phyloP scores from a whole-genome alignment of 2,113 vertebrate genomes.

The Pteruthius melanotis region DNA sequence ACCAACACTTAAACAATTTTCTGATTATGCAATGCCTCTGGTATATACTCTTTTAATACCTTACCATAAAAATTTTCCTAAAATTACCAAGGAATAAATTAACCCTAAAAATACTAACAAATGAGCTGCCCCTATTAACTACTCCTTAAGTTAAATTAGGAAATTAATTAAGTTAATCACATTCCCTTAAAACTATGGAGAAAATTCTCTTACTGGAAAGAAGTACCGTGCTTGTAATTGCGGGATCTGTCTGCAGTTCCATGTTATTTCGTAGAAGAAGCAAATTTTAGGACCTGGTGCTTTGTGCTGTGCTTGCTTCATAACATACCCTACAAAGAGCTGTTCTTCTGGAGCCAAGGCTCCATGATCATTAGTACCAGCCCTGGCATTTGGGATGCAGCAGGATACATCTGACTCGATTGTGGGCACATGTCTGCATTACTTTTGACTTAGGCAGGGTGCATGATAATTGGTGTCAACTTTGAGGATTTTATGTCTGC shows the following conservation, averaged over 20 bases:
- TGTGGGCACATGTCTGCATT: background rate
- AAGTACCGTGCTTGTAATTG: background rate
- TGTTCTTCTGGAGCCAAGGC: background rate
- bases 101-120: background rate
- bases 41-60: background rate
- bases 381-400: background rate
- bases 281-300: background rate
- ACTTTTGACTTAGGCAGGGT: background rate
- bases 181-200: background rate
- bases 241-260: background rate
- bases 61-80: background rate
- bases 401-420: background rate
- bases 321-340: background rate
- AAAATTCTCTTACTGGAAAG: background rate
- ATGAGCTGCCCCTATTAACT: background rate
- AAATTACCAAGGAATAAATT: background rate
- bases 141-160: background rate
- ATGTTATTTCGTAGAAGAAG: background rate
- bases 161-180: background rate
- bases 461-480: fast-evolving
- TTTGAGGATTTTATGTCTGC: background rate
- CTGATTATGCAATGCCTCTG: background rate
- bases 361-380: background rate
- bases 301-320: background rate
- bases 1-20: background rate